phyloP scores from a whole-genome alignment of 2,113 vertebrate genomes.

The Columba janthina region DNA sequence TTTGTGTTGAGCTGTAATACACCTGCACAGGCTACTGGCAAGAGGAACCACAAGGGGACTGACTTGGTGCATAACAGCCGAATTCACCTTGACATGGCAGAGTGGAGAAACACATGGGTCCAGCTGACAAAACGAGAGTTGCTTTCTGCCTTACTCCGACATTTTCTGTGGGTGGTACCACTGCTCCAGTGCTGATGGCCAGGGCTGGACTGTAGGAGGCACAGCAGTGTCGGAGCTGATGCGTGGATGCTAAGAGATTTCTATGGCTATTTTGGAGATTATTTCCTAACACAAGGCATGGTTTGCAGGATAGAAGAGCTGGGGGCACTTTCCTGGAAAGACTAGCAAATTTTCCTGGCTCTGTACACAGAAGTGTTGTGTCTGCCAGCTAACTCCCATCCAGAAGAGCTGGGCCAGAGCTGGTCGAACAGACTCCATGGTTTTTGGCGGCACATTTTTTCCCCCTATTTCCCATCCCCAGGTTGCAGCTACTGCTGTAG shows the following conservation, averaged over 20 bases:
- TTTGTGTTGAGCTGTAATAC: background rate
- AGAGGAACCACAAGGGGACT: background rate
- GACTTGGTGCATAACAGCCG: rapidly evolving
- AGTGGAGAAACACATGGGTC: background rate
- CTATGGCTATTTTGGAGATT: background rate
- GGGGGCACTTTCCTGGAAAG: background rate
- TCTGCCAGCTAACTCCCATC: background rate
- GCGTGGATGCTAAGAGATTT: background rate
- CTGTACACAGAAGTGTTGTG: background rate
- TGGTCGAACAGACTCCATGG: background rate
- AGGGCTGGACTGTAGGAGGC: background rate
- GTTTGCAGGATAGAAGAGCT: background rate
- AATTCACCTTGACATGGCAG: background rate
- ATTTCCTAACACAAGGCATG: background rate
- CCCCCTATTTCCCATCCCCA: background rate
- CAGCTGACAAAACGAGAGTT: background rate
- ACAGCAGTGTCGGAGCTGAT: background rate
- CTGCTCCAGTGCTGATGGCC: background rate
- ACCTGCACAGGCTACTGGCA: background rate
- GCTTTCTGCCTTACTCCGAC: background rate
- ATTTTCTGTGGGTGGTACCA: background rate
- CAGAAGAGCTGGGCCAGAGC: background rate
- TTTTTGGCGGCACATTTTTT: background rate
- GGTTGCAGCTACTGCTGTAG: background rate
- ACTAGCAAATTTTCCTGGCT: background rate